Conservation (phyloP, 64 coral and sea anemone genomes). For the Catalaphyllia jardinei region DNA sequence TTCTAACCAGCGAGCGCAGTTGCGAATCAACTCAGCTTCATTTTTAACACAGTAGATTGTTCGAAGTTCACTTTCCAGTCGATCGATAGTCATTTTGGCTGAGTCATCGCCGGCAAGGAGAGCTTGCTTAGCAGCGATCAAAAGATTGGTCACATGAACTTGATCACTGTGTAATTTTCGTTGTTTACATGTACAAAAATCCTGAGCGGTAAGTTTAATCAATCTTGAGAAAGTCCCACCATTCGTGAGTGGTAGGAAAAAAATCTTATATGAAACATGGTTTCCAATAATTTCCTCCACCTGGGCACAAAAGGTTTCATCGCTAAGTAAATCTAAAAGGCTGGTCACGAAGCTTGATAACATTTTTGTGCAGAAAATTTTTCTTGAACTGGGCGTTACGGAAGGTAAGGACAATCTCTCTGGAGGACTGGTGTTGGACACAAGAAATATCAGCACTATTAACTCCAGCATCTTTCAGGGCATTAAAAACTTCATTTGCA, state of each 20-base stretch:
- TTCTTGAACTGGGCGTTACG: too few species aligned
- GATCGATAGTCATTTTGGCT: background rate
- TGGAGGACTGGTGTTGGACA: too few species aligned
- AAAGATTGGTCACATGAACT: background rate
- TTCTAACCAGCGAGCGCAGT: conserved; percentile 32
- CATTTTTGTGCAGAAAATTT: too few species aligned
- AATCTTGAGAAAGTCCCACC: conserved; percentile 12
- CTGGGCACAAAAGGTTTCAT: background rate
- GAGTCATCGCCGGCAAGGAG: background rate
- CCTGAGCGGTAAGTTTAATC: background rate
- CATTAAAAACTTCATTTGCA: too few species aligned
- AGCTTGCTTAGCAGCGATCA: background rate
- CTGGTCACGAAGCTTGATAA: too few species aligned
- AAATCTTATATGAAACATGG: background rate
- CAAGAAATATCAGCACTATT: too few species aligned
- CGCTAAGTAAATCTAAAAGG: background rate
- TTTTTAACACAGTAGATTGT: background rate
- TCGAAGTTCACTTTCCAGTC: background rate
- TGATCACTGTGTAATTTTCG: background rate
- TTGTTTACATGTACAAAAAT: background rate
- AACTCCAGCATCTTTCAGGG: too few species aligned
- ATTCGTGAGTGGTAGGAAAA: background rate
- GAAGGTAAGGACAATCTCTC: too few species aligned
- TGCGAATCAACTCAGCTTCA: background rate
- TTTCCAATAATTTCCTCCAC: background rate